phyloP scores from a whole-genome alignment of 2,888 invertebrate species.

The Cactoblastis cactorum region DNA sequence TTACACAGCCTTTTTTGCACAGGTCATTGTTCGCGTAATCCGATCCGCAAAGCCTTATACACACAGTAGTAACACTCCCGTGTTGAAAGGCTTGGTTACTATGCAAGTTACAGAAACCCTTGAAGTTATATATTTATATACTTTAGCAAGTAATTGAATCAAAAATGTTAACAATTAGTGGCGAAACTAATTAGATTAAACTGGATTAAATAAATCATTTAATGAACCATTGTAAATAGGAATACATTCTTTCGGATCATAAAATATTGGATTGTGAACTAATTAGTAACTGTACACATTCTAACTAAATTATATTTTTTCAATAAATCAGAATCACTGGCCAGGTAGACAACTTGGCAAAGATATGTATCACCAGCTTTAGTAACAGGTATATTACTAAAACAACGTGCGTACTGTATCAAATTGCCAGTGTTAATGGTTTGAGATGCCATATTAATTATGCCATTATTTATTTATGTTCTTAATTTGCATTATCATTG shows the following conservation, averaged over 20 bases:
- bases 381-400: conserved; percentile 7
- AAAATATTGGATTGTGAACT: background rate
- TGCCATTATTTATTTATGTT: too few species aligned
- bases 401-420: conserved; percentile 5
- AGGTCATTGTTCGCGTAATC: conserved; percentile 34
- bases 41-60: conserved; percentile 30
- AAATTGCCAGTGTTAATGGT: conserved; percentile 3
- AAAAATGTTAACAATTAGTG: background rate
- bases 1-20: conserved; percentile 15
- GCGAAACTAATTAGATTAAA: too few species aligned
- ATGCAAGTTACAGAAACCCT: conserved; percentile 1
- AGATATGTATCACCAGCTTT: conserved; percentile 8
- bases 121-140: background rate
- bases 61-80: conserved; percentile 19
- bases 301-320: background rate
- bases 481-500: too few species aligned
- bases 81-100: background rate
- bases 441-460: too few species aligned
- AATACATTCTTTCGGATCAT: too few species aligned
- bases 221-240: too few species aligned
- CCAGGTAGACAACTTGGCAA: background rate
- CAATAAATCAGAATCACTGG: background rate
- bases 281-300: too few species aligned
- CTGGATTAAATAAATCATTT: too few species aligned
- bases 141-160: background rate